phyloP scores from a whole-genome alignment of 30 jellyfish, hydroid and myxozoan species.

The Pseudorhiza aurosa region DNA sequence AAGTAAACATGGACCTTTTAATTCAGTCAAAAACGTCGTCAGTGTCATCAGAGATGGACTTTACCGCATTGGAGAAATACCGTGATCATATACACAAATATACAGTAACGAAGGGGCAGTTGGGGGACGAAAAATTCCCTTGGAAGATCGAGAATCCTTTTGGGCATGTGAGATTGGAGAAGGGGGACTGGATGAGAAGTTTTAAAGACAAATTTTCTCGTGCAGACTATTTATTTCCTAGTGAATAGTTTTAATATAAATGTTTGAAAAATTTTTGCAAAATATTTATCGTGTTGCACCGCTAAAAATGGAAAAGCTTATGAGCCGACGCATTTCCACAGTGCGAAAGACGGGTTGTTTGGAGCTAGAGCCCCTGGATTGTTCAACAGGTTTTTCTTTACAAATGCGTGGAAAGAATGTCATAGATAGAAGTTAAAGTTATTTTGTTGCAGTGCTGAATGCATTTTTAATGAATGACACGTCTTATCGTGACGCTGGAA shows the following conservation, averaged over 20 bases:
- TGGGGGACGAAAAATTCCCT: constrained; percentile 9
- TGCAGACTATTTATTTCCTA: not conserved
- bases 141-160: constrained; percentile 28
- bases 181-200: constrained; percentile 65
- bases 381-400: no score
- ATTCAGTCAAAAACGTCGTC: constrained; percentile 52
- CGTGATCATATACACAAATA: constrained; percentile 46
- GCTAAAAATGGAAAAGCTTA: no score
- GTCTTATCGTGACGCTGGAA: no score
- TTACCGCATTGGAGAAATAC: constrained; percentile 36
- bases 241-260: not conserved
- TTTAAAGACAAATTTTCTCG: constrained; percentile 6
- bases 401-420: no score
- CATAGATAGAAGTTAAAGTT: no score
- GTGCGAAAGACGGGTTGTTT: no score
- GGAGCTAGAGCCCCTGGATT: no score
- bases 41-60: constrained; percentile 38
- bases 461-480: no score
- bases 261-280: not conserved
- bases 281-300: no score
- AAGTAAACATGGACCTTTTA: constrained; percentile 28
- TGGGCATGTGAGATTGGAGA: constrained; percentile 36
- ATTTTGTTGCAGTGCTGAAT: no score
- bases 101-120: constrained; percentile 34
- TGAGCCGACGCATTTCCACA: no score